Evolutionary conservation across 2,888 invertebrate genomes (phyloP).

Genomic region (Resseliella maxima): DNA sequence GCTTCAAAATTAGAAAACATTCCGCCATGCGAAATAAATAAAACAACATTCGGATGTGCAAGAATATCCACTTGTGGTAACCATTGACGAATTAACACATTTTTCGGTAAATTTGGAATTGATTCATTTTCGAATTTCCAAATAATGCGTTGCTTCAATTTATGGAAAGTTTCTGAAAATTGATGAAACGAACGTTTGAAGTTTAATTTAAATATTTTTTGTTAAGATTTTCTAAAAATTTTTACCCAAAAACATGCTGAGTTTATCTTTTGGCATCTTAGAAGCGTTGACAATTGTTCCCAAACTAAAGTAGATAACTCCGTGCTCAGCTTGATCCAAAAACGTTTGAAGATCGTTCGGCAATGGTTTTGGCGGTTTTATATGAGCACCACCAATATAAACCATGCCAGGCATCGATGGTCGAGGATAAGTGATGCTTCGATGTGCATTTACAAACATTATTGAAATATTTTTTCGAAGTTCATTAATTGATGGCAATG

Average conservation of each 20-base stretch:
- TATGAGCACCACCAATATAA: slow-evolving; percentile 66
- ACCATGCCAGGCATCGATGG: slow-evolving; percentile 67
- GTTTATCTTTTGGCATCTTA: slow-evolving; percentile 67
- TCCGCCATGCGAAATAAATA: slow-evolving; percentile 68
- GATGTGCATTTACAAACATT: slow-evolving; percentile 70
- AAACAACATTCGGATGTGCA: slow-evolving; percentile 67
- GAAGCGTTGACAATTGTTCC: slow-evolving; percentile 68
- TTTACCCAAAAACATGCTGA: slow-evolving; percentile 60
- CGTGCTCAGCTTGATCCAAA: slow-evolving; percentile 66
- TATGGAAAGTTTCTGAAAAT: slow-evolving; percentile 66
- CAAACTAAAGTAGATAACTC: slow-evolving; percentile 69
- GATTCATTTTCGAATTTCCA: slow-evolving; percentile 70
- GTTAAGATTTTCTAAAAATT: not conserved
- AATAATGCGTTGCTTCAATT: slow-evolving; percentile 68
- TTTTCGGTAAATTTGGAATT: slow-evolving; percentile 64
- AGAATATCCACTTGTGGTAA: slow-evolving; percentile 70
- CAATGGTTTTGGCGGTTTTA: slow-evolving; percentile 63
- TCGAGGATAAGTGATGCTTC: slow-evolving; percentile 67
- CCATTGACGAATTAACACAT: slow-evolving; percentile 69
- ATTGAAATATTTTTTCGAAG: slow-evolving; percentile 69
- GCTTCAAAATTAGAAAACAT: slow-evolving; percentile 61
- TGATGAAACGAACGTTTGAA: not conserved
- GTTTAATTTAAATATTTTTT: not conserved
- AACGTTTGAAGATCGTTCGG: slow-evolving; percentile 64
- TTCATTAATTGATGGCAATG: slow-evolving; percentile 66